phyloP scores from a whole-genome alignment of 2,888 invertebrate genomes.

The Macrophya annulata region DNA sequence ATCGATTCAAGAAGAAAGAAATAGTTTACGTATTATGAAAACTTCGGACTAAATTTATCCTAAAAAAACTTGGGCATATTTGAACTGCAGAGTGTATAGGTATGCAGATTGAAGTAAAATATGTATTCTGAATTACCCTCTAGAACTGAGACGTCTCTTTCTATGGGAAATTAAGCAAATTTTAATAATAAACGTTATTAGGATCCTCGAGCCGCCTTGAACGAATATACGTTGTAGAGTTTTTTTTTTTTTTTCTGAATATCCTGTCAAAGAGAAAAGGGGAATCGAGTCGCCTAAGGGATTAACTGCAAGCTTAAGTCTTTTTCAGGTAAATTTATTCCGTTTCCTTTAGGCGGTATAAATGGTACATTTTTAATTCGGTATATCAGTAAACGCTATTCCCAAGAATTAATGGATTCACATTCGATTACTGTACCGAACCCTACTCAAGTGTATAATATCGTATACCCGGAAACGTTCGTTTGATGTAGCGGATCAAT shows the following conservation, averaged over 20 bases:
- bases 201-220: not conserved
- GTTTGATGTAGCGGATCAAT: conserved; percentile 14
- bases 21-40: not conserved
- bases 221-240: conserved; percentile 12
- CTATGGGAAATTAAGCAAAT: conserved; percentile 24
- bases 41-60: not conserved
- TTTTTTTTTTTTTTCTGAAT: conserved; percentile 48
- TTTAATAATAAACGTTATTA: conserved; percentile 43
- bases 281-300: conserved; percentile 47
- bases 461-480: not conserved
- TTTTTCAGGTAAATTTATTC: conserved; percentile 39
- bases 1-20: not conserved
- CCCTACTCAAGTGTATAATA: not conserved
- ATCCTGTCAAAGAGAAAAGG: conserved; percentile 43
- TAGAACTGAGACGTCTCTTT: conserved; percentile 14
- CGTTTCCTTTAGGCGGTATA: conserved; percentile 35
- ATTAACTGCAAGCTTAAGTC: conserved; percentile 47
- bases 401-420: conserved; percentile 40
- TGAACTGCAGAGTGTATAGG: conserved; percentile 12
- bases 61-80: not conserved
- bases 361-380: conserved; percentile 34
- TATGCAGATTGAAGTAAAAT: conserved; percentile 35
- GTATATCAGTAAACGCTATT: conserved; percentile 11
- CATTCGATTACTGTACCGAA: conserved; percentile 31
- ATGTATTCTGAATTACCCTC: conserved; percentile 23